Evolutionary conservation across 2,888 invertebrate genomes (phyloP).

Genomic region (Augiades crinisus): DNA sequence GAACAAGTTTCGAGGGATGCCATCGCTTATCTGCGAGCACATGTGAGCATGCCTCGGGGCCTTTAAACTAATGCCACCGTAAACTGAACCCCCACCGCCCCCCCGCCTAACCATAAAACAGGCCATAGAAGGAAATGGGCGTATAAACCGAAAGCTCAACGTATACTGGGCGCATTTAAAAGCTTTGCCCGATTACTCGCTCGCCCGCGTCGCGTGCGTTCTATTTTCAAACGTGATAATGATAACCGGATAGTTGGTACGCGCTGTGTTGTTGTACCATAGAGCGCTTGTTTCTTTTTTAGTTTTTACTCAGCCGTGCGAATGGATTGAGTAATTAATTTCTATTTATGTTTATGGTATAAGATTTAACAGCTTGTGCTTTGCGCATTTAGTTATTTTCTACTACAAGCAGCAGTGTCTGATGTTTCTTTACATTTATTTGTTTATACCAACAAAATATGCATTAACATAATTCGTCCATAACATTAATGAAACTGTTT

Average conservation of each 20-base stretch:
- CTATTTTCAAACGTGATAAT: slow-evolving; percentile 79
- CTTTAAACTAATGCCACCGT: slow-evolving; percentile 66
- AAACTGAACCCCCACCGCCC: slow-evolving; percentile 54
- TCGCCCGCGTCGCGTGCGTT: slow-evolving; percentile 75
- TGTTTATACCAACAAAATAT: too few relatives aligned
- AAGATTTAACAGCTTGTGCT: too few relatives aligned
- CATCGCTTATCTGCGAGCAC: slow-evolving; percentile 75
- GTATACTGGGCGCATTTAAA: slow-evolving; percentile 56
- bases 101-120: slow-evolving; percentile 56
- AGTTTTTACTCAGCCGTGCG: background rate
- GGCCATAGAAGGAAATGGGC: slow-evolving; percentile 62
- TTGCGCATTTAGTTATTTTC: too few relatives aligned
- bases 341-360: too few relatives aligned
- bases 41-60: slow-evolving; percentile 74
- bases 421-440: too few relatives aligned
- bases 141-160: slow-evolving; percentile 57
- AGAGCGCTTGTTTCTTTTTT: slow-evolving; percentile 1
- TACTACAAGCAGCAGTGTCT: too few relatives aligned
- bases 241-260: slow-evolving; percentile 66
- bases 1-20: slow-evolving; percentile 77
- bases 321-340: background rate
- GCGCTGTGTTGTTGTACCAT: slow-evolving; percentile 27
- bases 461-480: too few relatives aligned
- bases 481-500: too few relatives aligned
- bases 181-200: slow-evolving; percentile 77